A percentile compares a stretch with the other conserved stretches of the same genome.
phyloP scores from a whole-genome alignment of 1,140 invertebrate genomes.

The Ylistrum balloti region DNA sequence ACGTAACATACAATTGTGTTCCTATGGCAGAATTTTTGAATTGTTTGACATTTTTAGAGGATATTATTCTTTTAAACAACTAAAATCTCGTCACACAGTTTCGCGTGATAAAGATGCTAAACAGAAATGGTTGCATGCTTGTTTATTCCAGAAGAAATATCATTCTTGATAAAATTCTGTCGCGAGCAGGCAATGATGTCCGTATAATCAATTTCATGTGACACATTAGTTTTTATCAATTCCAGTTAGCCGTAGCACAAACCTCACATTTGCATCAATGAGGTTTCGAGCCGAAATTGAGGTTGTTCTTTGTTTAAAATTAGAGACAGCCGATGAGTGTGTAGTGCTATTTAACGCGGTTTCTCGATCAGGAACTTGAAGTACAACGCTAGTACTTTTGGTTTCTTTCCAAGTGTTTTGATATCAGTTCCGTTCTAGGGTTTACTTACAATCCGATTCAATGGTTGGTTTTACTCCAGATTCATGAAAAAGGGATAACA shows the following conservation, averaged over 20 bases:
- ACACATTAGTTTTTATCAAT: slow-evolving; percentile 21
- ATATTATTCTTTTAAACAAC: neutral
- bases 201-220: neutral
- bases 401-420: no score
- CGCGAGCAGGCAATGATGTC: neutral
- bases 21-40: neutral
- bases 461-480: no score
- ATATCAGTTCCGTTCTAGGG: no score
- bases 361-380: no score
- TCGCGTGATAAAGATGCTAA: neutral
- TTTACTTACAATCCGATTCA: no score
- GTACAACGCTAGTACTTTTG: no score
- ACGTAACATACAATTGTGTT: neutral
- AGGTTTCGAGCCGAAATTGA: neutral
- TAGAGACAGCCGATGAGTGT: neutral
- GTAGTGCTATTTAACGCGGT: neutral
- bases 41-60: neutral
- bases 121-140: neutral
- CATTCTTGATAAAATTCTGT: slow-evolving; percentile 28
- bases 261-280: neutral
- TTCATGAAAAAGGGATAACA: no score
- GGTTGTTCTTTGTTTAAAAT: neutral
- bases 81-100: neutral
- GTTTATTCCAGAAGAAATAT: neutral
- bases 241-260: neutral